These are phyloP conservation scores for Typhlichthys eigenmanni DNA, from an alignment of 2,797 vertebrate genomes.

Conservation along the genomic window DNA sequence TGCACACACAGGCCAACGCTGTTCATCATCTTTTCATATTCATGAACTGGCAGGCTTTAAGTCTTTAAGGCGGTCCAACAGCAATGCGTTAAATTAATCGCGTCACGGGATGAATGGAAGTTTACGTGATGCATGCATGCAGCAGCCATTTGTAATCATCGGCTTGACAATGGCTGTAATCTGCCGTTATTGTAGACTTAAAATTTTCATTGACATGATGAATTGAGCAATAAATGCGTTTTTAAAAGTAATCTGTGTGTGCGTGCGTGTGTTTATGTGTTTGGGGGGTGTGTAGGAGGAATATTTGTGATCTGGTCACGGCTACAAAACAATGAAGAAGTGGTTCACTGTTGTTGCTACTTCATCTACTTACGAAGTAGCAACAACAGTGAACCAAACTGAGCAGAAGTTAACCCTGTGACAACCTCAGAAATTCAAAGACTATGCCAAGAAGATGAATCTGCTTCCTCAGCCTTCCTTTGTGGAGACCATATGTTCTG, in stretches of 20 bases:
- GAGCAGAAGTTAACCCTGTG: too few species aligned
- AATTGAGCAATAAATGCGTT: slow-evolving; percentile 5
- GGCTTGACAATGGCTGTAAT: background rate
- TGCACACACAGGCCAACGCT: slow-evolving; percentile 13
- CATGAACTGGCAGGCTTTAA: slow-evolving; percentile 18
- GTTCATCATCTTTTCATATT: slow-evolving; percentile 21
- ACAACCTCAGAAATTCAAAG: too few species aligned
- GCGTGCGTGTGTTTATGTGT: slow-evolving; percentile 11
- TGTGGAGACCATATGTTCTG: background rate
- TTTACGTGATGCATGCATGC: background rate
- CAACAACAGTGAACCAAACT: background rate
- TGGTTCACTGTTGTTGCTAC: background rate
- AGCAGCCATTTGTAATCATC: slow-evolving; percentile 18
- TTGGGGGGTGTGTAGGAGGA: too few species aligned
- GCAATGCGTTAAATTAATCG: slow-evolving; percentile 17
- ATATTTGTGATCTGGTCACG: too few species aligned
- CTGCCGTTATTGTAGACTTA: background rate
- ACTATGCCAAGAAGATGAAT: background rate
- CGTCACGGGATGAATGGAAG: slow-evolving; percentile 29
- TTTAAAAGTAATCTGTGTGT: slow-evolving; percentile 4
- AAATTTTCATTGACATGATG: slow-evolving; percentile 12
- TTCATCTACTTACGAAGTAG: too few species aligned
- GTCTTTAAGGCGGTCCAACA: slow-evolving; percentile 16
- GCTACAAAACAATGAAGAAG: background rate
- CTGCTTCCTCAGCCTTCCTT: background rate